Percentiles rank a stretch among this genome's conserved stretches.
Conservation (phyloP, 2,888 invertebrate genomes). For the Lithosia quadra region DNA sequence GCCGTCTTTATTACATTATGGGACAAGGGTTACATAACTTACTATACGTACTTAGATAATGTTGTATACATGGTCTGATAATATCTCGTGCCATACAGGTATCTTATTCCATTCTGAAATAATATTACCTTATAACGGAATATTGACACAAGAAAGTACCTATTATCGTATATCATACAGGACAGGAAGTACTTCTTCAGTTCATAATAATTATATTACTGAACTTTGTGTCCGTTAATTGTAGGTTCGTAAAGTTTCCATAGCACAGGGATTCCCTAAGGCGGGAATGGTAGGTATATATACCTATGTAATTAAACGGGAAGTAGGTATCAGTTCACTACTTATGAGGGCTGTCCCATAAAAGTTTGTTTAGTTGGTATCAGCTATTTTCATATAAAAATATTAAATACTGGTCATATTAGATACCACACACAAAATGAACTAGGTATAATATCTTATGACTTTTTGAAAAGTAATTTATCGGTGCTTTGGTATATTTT, state of each 20-base stretch:
- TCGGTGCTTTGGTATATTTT: too few species aligned
- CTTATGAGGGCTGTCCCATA: too few species aligned
- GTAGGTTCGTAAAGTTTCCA: background rate
- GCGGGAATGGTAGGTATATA: background rate
- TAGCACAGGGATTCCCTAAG: background rate
- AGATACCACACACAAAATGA: background rate
- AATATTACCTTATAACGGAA: background rate
- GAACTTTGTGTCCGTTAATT: background rate
- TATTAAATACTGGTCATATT: background rate
- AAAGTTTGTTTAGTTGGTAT: background rate
- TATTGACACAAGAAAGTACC: background rate
- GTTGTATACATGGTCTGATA: background rate
- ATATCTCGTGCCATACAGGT: background rate
- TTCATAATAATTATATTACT: background rate
- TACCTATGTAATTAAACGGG: conserved; percentile 2
- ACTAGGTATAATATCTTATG: background rate
- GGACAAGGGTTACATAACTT: conserved; percentile 10
- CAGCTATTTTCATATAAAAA: background rate
- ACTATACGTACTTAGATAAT: background rate
- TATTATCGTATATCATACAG: too few species aligned
- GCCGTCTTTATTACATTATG: conserved; percentile 12
- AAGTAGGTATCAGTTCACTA: background rate
- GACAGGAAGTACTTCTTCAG: background rate
- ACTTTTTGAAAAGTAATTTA: background rate
- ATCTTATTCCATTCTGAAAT: background rate